Conservation (phyloP, 1,140 invertebrate genomes). For the Bilobella aurantiaca region DNA sequence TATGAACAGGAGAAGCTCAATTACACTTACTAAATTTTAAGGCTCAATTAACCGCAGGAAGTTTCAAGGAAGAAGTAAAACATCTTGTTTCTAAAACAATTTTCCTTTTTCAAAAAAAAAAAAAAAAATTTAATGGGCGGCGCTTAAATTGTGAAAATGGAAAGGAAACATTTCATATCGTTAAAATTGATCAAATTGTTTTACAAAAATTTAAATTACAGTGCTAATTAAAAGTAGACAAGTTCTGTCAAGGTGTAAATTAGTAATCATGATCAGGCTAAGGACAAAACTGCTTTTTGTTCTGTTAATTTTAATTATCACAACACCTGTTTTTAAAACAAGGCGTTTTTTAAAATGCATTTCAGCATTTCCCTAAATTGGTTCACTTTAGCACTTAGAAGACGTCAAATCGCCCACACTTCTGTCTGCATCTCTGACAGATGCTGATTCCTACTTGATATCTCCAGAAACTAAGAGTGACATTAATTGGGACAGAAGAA, state of each 20-base stretch:
- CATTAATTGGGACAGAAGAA: slow-evolving; percentile 23
- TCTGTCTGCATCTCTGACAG: slow-evolving; percentile 14
- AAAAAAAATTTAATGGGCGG: not conserved
- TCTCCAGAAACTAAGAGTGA: slow-evolving; percentile 4
- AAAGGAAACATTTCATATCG: too few relatives aligned
- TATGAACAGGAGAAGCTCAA: not conserved
- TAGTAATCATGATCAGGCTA: too few relatives aligned
- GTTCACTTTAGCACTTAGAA: slow-evolving; percentile 20
- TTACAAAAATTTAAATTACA: too few relatives aligned
- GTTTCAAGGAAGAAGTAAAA: not conserved
- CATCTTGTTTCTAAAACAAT: not conserved
- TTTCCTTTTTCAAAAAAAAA: not conserved
- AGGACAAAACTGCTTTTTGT: too few relatives aligned
- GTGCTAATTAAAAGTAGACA: too few relatives aligned
- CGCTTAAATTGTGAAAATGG: too few relatives aligned
- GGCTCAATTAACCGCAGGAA: slow-evolving; percentile 8
- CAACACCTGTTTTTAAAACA: too few relatives aligned
- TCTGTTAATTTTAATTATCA: too few relatives aligned
- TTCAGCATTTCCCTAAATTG: slow-evolving; percentile 3
- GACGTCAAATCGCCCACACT: slow-evolving; percentile 26
- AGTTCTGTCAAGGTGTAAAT: too few relatives aligned
- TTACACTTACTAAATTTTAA: not conserved
- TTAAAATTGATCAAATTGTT: not conserved
- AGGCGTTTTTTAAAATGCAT: not conserved
- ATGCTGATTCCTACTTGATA: not conserved